Base-by-base conservation (phyloP, 2,888 invertebrate species). In the Seira ritae region DNA sequence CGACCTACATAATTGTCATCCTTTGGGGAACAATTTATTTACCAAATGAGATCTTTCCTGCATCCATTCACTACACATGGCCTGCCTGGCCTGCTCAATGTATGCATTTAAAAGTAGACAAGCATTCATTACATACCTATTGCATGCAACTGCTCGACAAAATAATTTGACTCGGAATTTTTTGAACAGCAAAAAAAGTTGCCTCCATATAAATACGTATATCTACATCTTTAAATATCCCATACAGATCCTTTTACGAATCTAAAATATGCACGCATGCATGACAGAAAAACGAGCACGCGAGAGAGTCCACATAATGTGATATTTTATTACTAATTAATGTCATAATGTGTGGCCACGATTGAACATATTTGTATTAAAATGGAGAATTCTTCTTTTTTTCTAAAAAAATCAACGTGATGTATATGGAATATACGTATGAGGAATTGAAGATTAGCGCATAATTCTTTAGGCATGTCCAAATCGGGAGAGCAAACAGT, bases 1-100 rank as follows among this genome's bases (percentile, higher is more conserved):
- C 71, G 76, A 76, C 81, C 71, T 81, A 76, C 55, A 55, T 55
- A 55, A 55, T 17, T 55, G 55, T 55, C 55, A 55, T 55, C 55
- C n/a, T 55, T 55, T 8, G 55, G n/a, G 55, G 55, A 55, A 15
- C 55, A 55, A 55, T 55, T 55, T 55, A 55, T 55, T 55, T 17
- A 1, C 55, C 55, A 55, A 55, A 17, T 55, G 55, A 17, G 55
- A 55, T 12, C 55, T 55, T 55, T 55, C 17, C 15, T 55, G 55
- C 31, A 31, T 31, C 8, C 31, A 31, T 31, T 2, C 31, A 31
- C 31, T 31, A 2, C 31, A 31, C 31, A 31, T 31, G 31, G 3
- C 31, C 31, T 31, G 31, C 31, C 8, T 31, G 31, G 3, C 31
- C 31, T 31, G 31, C 31, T 31, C 8, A 31, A 31, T 31, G 31